phyloP scores from a whole-genome alignment of 2,888 invertebrate genomes.

The Platycheirus rosarum region DNA sequence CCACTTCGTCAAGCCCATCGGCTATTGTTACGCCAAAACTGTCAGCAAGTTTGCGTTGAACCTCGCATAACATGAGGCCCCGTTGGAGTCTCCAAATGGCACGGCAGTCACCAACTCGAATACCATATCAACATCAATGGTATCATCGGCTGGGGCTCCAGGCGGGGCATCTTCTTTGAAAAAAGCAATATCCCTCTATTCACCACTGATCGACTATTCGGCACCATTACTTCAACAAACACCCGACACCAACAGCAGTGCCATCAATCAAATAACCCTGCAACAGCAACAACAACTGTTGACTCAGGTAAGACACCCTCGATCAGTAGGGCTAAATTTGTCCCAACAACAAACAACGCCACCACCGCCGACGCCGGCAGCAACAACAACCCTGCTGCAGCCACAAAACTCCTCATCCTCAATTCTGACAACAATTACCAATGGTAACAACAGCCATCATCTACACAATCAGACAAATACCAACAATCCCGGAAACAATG shows the following conservation, averaged over 20 bases:
- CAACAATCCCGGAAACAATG: conserved; percentile 78
- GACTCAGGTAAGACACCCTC: conserved; percentile 71
- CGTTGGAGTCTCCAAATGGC: conserved; percentile 85
- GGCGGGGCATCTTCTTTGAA: conserved; percentile 74
- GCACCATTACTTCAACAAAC: conserved; percentile 81
- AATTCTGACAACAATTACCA: conserved; percentile 45
- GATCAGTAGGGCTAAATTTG: conserved; percentile 64
- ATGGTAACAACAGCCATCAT: conserved; percentile 48
- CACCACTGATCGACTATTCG: conserved; percentile 81
- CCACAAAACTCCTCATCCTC: conserved; percentile 47
- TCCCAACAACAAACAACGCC: conserved; percentile 61
- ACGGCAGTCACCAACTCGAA: conserved; percentile 80
- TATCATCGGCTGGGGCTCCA: conserved; percentile 75
- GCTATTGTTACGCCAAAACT: conserved; percentile 92
- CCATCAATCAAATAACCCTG: conserved; percentile 58
- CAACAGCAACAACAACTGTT: conserved; percentile 69
- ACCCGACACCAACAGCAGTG: conserved; percentile 60
- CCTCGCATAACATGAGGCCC: conserved; percentile 94
- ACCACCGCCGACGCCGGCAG: conserved; percentile 35
- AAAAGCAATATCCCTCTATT: conserved; percentile 78
- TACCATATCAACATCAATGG: conserved; percentile 75
- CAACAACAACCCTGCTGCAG: conserved; percentile 43
- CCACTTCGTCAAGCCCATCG: conserved; percentile 96
- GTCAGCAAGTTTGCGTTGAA: conserved; percentile 87
- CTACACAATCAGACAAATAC: conserved; percentile 77